Evolutionary conservation across 2,888 invertebrate species (phyloP), one percentile per base, ranked within the genome.

Genomic region (Eupithecia inturbata): DNA sequence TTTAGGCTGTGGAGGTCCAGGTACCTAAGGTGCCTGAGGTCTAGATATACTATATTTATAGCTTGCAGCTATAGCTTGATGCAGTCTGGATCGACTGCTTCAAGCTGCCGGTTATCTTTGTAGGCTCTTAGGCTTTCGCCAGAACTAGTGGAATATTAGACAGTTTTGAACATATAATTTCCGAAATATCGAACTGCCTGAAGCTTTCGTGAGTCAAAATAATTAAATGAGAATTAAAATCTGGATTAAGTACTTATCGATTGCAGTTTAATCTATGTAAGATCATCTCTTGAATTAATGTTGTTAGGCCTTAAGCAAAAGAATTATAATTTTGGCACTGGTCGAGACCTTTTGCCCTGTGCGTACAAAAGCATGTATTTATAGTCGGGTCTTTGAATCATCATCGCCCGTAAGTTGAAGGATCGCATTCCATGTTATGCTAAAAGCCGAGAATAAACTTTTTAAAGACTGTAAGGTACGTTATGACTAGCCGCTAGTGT

Each of bases 311-410:
- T 82, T 85, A 81, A 93, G 93, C 92, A 79, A 86, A 82, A 85
- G 82, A 87, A 88, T 89, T 92, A 93, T 91, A 92, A 93, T 92
- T 93, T 93, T 84, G 91, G 91, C 88, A 87, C 85, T 82, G 82
- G 67, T 82, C 82, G 81, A 83, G 88, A 91, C 91, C 92, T 91
- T 90, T 91, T 82, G 87, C 88, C 91, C 87, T 86, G 84, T 83
- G 78, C 82, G 79, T 86, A 83, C 84, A 80, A 81, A 77, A 36
- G 57, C 69, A 78, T 81, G 41, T 84, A 92, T 91, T 79, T 79
- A 88, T 92, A 92, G 92, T 83, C 74, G 12, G 64, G 64, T 16
- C 26, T 41, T 66, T 22, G 26, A 22, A 2, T 12, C 7, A 57
- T 57, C 12, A 53, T 53, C 14, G 57, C 22, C 4, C 1, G 9